Base-by-base conservation (phyloP, 1,140 invertebrate genomes). In the Meteorus sp. region DNA sequence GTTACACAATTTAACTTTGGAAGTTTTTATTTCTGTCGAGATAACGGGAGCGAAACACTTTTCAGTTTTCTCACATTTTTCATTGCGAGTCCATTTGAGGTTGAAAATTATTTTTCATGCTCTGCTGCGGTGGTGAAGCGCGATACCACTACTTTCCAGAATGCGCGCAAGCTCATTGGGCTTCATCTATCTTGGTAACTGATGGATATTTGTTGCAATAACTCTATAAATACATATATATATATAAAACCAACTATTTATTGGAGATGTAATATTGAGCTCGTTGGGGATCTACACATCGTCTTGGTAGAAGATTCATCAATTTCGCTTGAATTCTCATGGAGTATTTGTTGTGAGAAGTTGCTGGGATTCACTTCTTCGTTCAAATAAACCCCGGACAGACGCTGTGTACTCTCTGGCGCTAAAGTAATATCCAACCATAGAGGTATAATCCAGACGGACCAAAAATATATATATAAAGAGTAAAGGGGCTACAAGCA, bases 251-350 rank as follows among this genome's bases (percentile, higher is more conserved):
- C 17, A 39, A 15, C 17, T 39, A 39, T 9, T n/a, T 39, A 39
- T 29, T 9, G 27, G 9, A 29, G 27, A 29, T 5, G 27, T 5
- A 29, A 9, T 9, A 29, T 29, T n/a, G 45, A 9, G n/a, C 25
- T n/a, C 11, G 23, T 48, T 13, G 20, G 27, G 7, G 23, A 8
- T 48, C 22, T 48, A 27, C 45, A 25, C 11, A 22, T 48, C 1
- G n/a, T 1, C n/a, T 48, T 29, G 4, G 9, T 4, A 3, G 23
- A 23, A 48, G 45, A 20, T 48, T 27, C 23, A 48, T 48, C 45
- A 48, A 48, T 48, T 48, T 15, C 45, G 20, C 11, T 25, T 23
- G 13, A 48, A 48, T 48, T 48, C 45, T 48, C 23, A 13, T 15
- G 20, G 27, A 27, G 23, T 22, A 48, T 23, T 48, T 48, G 25